Percentiles rank a stretch among this genome's conserved stretches.
phyloP scores from a whole-genome alignment of 2,797 vertebrate genomes.

The Acrocephalus scirpaceus region DNA sequence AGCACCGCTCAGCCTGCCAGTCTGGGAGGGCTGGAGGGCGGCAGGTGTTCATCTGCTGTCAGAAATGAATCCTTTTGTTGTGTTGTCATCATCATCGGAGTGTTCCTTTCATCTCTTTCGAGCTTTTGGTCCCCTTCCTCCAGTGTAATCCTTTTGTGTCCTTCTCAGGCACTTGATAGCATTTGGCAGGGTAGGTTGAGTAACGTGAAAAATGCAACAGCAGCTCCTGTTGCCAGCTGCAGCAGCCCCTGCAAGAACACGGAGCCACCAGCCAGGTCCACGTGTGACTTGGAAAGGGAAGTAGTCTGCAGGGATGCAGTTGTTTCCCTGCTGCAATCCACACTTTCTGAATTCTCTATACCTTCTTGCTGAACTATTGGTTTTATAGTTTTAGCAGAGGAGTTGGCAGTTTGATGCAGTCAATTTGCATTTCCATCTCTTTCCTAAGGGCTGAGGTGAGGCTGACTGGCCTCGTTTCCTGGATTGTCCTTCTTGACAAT shows the following conservation, averaged over 20 bases:
- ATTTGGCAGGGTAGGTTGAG: neutral
- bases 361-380: too few species aligned
- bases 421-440: too few species aligned
- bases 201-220: neutral
- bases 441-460: too few species aligned
- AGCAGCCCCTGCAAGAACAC: neutral
- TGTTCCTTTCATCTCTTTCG: neutral
- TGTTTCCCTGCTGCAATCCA: neutral
- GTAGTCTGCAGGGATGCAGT: neutral
- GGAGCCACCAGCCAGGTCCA: neutral
- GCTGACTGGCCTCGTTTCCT: too few species aligned
- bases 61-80: neutral
- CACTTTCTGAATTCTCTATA: too few species aligned
- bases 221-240: neutral
- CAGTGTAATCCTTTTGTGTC: neutral
- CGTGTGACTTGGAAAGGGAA: fast-evolving
- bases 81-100: neutral
- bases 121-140: neutral
- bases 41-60: neutral
- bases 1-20: neutral
- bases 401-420: too few species aligned
- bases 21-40: neutral
- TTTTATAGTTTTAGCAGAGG: too few species aligned
- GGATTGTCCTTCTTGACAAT: too few species aligned
- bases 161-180: neutral